These are phyloP conservation scores for Isichthys henryi DNA, from an alignment of 2,113 vertebrate species.

Conservation along the genomic window DNA sequence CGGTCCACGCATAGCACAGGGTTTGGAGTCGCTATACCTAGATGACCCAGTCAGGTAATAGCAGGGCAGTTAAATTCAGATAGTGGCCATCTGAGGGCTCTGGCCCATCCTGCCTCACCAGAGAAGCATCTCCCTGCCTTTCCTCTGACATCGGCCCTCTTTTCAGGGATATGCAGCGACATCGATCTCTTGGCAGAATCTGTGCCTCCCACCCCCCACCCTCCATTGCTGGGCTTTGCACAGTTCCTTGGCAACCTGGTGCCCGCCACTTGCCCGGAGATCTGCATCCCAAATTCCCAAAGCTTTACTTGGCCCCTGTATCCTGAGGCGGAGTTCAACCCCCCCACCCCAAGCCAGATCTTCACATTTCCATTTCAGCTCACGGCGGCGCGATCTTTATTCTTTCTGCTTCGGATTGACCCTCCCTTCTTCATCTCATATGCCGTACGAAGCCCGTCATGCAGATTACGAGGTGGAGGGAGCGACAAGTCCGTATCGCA, in stretches of 20 bases:
- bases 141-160: not conserved
- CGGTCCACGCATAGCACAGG: not conserved
- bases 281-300: slow-evolving; percentile 13
- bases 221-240: not conserved
- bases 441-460: not conserved
- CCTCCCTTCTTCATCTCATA: not conserved
- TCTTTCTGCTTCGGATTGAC: not conserved
- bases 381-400: not conserved
- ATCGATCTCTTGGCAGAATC: not conserved
- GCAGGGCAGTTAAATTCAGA: not conserved
- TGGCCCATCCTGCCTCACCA: not conserved
- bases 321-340: not conserved
- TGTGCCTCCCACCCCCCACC: not conserved
- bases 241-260: not conserved
- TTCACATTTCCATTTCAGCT: slow-evolving; percentile 6
- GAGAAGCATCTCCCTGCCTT: not conserved
- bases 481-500: not conserved
- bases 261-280: not conserved
- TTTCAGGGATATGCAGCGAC: not conserved
- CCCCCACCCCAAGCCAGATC: not conserved
- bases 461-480: not conserved
- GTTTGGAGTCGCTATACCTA: not conserved
- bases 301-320: not conserved
- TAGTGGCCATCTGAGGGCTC: not conserved
- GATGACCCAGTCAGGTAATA: not conserved